Conservation (phyloP, 2,888 invertebrate species). For the Cataglyphis livida region DNA sequence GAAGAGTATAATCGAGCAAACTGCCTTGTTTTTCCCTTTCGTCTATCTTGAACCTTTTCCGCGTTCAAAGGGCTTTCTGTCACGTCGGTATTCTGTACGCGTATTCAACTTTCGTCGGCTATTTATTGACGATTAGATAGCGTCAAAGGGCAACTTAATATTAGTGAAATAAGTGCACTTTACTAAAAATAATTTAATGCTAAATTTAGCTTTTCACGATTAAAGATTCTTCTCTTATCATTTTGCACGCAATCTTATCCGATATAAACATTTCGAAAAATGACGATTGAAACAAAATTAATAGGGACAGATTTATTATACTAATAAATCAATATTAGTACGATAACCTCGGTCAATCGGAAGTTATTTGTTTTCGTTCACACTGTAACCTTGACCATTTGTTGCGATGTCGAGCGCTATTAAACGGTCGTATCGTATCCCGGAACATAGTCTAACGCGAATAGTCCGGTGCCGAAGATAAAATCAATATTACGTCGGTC, state of each 20-base stretch:
- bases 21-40: conserved; percentile 74
- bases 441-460: conserved; percentile 56
- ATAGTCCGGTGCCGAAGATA: conserved; percentile 69
- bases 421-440: conserved; percentile 49
- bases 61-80: conserved; percentile 50
- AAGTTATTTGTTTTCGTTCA: conserved; percentile 27
- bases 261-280: neutral
- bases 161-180: conserved; percentile 57
- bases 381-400: conserved; percentile 30
- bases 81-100: conserved; percentile 34
- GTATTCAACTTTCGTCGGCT: conserved; percentile 78
- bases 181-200: neutral
- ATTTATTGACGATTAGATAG: conserved; percentile 71
- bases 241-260: neutral
- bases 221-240: neutral
- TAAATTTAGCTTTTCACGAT: conserved; percentile 7
- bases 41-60: conserved; percentile 58
- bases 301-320: neutral
- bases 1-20: conserved; percentile 79
- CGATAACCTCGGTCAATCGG: neutral
- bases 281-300: neutral
- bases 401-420: conserved; percentile 44
- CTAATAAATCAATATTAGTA: conserved; percentile 4
- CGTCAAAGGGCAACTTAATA: conserved; percentile 76
- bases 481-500: conserved; percentile 74